phyloP scores from a whole-genome alignment of 2,888 invertebrate genomes.

The Busseola fusca region DNA sequence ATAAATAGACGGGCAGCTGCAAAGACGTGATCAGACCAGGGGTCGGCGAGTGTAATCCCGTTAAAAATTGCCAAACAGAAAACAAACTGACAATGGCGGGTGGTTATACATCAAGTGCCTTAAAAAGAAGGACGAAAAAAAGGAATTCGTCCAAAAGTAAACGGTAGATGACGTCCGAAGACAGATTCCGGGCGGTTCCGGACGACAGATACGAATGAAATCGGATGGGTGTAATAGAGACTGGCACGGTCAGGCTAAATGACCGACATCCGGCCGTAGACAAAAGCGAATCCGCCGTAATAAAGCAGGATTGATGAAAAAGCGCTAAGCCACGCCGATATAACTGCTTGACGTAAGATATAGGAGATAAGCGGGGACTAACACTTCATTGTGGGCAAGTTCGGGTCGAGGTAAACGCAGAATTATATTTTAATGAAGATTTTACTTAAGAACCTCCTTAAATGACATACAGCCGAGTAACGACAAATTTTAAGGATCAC shows the following conservation, averaged over 20 bases:
- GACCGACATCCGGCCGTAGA: constrained; percentile 87
- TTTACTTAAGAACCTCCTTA: neutral
- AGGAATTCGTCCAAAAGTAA: constrained; percentile 74
- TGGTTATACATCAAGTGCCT: constrained; percentile 84
- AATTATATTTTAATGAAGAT: neutral
- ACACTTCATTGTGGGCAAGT: constrained; percentile 8
- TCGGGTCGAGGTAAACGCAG: neutral
- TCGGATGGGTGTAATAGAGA: constrained; percentile 86
- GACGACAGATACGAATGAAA: constrained; percentile 87
- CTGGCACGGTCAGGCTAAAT: constrained; percentile 85
- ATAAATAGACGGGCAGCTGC: constrained; percentile 85
- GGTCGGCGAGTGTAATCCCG: constrained; percentile 81
- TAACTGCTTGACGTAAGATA: constrained; percentile 70
- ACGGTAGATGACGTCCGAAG: constrained; percentile 82
- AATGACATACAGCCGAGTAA: neutral
- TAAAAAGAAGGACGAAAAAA: constrained; percentile 77
- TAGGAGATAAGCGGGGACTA: constrained; percentile 57
- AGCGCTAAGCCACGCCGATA: constrained; percentile 90
- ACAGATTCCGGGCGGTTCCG: constrained; percentile 79
- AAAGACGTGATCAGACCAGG: constrained; percentile 85
- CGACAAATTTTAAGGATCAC: neutral
- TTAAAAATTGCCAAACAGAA: constrained; percentile 89
- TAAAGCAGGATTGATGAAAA: constrained; percentile 90
- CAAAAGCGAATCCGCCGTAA: constrained; percentile 88
- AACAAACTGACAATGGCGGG: constrained; percentile 83